phyloP scores from a whole-genome alignment of 2,888 invertebrate genomes.

The Xylocampa areola region DNA sequence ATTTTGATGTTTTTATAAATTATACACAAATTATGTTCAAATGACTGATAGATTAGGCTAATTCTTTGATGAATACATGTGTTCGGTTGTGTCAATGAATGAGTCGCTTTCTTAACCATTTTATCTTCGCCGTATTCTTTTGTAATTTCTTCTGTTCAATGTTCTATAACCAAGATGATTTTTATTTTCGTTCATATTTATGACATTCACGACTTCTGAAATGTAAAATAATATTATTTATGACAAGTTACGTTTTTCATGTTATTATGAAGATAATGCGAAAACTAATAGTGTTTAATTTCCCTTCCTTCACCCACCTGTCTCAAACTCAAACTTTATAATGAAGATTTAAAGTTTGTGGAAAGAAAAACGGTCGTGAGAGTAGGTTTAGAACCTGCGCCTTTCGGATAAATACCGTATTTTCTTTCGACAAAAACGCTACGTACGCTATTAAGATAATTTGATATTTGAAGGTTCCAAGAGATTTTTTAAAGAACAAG shows the following conservation, averaged over 20 bases:
- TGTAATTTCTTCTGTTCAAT: slow-evolving; percentile 31
- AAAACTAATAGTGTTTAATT: slow-evolving; percentile 64
- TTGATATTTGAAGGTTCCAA: too few relatives aligned
- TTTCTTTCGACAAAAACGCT: too few relatives aligned
- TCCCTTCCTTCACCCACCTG: not conserved
- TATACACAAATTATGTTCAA: slow-evolving; percentile 53
- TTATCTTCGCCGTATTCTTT: slow-evolving; percentile 23
- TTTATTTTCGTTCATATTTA: slow-evolving; percentile 51
- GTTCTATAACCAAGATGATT: slow-evolving; percentile 38
- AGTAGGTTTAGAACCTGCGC: too few relatives aligned
- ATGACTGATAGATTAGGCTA: slow-evolving; percentile 63
- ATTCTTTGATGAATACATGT: slow-evolving; percentile 37
- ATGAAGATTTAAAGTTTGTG: too few relatives aligned
- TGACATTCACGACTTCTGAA: slow-evolving; percentile 45
- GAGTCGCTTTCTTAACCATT: slow-evolving; percentile 29
- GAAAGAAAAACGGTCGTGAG: too few relatives aligned
- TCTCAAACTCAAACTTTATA: too few relatives aligned
- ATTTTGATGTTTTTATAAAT: slow-evolving; percentile 34
- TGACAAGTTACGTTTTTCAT: slow-evolving; percentile 75
- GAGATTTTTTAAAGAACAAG: too few relatives aligned
- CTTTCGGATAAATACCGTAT: too few relatives aligned
- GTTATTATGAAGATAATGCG: slow-evolving; percentile 73
- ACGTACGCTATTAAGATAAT: too few relatives aligned
- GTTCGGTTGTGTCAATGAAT: slow-evolving; percentile 33
- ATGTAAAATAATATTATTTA: slow-evolving; percentile 67